Evolutionary conservation across 2,113 vertebrate species (phyloP), one percentile per base, ranked within the genome.

Genomic region (Butastur rufipennis): DNA sequence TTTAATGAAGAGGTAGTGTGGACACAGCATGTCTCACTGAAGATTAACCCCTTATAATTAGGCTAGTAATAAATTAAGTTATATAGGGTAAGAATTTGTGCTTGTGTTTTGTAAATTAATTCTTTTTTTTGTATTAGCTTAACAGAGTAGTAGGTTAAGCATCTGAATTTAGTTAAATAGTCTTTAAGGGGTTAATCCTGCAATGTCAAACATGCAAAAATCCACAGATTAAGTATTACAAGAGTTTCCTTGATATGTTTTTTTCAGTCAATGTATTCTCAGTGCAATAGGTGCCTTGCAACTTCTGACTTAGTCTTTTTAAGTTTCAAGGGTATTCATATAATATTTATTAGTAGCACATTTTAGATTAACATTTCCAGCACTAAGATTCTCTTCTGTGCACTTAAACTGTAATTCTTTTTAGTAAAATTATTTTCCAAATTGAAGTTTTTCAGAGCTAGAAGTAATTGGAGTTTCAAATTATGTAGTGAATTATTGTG

Each of bases 41-140:
- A 97, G 98, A 98, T 98, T 98, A 98, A 98, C 98, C 98, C 98
- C 98, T 98, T 98, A 98, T 96, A 17, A 86, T 77, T 91, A 98
- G 97, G 89, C 80, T 87, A 93, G 63, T 65, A 78, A n/a, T 75
- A 81, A 94, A 86, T 93, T 89, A n/a, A 87, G 81, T 94, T 66
- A 56, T 8, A 32, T 75, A 97, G 95, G 85, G 48, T 93, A 94
- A 98, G 93, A 98, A 98, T 97, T 97, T 13, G 17, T 73, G 48
- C 71, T 94, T 13, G 2, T 83, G 20, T 95, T 97, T 83, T 81
- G 38, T 88, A 75, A 97, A 98, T 96, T 85, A 96, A 97, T 91
- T 85, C 47, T 9, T 20, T 43, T 90, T 97, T 90, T 95, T 94
- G 25, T 96, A 77, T 75, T 85, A 96, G 67, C 62, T 93, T 97